Evolutionary conservation across 2,888 invertebrate genomes (phyloP), one percentile per base, ranked within the genome.

Genomic region (Cephus spinipes): DNA sequence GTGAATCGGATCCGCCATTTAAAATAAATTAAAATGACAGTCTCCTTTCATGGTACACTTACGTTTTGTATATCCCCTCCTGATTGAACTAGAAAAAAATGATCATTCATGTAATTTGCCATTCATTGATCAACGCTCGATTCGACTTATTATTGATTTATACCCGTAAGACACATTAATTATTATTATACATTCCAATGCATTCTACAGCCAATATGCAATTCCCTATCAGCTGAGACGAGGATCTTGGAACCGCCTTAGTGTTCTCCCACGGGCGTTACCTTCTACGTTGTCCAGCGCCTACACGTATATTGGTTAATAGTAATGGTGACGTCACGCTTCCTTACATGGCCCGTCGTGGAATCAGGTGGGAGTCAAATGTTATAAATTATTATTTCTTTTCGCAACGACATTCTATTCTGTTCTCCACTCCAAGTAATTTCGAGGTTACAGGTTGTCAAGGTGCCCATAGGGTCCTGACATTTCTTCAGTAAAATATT

Each of bases 321-420:
- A 90, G 88, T 89, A 88, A 88, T 84, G 88, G 86, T 90, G 90
- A 90, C 90, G 90, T 90, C 90, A 90, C 88, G 84, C 85, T 81
- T 84, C 90, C 90, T 86, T 90, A 90, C 86, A 90, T 88, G 90
- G 90, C 80, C 84, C 85, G 84, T 82, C 81, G 87, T 85, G 85
- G 83, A 84, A 84, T 84, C 86, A 85, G 85, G 90, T 90, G 89
- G 90, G 90, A 88, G 87, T 87, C 85, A 81, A 86, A 86, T 86
- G 86, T 87, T 90, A 89, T 88, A 89, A 90, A 89, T 89, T 90
- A 88, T 89, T 83, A 81, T 86, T 85, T 86, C 88, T 88, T 87
- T 85, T 81, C 81, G 82, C 78, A 81, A 80, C 83, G 80, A 79
- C 80, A 79, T 81, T 82, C 78, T 79, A 77, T 75, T 76, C 69